phyloP scores from a whole-genome alignment of 2,797 vertebrate species.

The Ceyx erithaca region DNA sequence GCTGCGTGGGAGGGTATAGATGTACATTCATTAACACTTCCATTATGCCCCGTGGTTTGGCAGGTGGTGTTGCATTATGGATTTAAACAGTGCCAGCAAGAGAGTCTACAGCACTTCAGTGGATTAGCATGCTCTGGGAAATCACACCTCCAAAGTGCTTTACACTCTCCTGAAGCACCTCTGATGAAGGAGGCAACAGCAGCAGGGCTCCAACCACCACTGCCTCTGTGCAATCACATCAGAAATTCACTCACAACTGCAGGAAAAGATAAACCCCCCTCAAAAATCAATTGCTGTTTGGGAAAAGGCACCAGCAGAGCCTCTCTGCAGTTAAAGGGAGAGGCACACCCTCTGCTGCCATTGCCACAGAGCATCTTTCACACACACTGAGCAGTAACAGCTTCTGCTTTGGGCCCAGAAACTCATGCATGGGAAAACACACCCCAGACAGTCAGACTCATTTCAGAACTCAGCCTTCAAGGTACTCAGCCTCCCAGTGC shows the following conservation, averaged over 20 bases:
- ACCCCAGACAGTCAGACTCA: too few relatives aligned
- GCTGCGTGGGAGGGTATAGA: constrained; percentile 16
- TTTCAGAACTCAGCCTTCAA: not conserved
- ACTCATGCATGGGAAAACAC: not conserved
- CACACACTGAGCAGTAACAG: not conserved
- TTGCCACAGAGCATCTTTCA: not conserved
- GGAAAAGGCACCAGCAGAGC: not conserved
- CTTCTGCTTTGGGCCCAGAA: not conserved
- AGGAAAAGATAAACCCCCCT: not conserved
- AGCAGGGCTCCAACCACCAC: not conserved
- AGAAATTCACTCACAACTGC: constrained; percentile 18
- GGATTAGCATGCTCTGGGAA: constrained; percentile 24
- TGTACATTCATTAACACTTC: constrained; percentile 59
- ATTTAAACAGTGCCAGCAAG: constrained; percentile 53
- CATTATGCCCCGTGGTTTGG: constrained; percentile 56
- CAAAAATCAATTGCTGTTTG: not conserved
- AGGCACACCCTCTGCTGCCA: not conserved
- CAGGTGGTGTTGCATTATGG: constrained; percentile 51
- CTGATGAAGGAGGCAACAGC: not conserved
- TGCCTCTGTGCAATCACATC: not conserved
- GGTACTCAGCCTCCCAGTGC: not conserved
- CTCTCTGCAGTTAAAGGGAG: not conserved
- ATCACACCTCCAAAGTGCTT: constrained; percentile 11
- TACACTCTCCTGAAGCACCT: not conserved
- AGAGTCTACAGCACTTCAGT: not conserved